Conservation (phyloP, 2,888 invertebrate species). For the Idaea biselata region DNA sequence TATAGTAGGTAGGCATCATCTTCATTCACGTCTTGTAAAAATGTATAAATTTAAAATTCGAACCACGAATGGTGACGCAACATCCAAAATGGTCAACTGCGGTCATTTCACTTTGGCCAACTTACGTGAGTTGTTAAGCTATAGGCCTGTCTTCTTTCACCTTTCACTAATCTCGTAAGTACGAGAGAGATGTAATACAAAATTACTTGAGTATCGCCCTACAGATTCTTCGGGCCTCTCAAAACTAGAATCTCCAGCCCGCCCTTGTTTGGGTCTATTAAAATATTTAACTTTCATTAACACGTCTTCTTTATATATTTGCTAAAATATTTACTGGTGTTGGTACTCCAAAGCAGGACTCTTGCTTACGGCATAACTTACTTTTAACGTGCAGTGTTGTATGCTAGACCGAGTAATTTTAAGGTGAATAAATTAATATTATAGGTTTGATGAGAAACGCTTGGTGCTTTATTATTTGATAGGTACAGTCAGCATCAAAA, state of each 20-base stretch:
- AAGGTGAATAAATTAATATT: too few species aligned
- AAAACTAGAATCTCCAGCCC: conserved; percentile 41
- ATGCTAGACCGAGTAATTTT: not conserved
- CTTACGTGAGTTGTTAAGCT: conserved; percentile 61
- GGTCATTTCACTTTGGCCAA: conserved; percentile 81
- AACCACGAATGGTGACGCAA: conserved; percentile 70
- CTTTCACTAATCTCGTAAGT: conserved; percentile 28
- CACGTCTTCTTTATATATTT: conserved; percentile 5
- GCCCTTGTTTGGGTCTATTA: conserved; percentile 19
- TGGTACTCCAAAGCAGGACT: not conserved
- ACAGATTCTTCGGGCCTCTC: conserved; percentile 52
- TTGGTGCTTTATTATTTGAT: too few species aligned
- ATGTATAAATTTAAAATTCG: conserved; percentile 52
- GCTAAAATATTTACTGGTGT: not conserved
- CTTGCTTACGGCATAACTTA: not conserved
- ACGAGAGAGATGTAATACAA: conserved; percentile 40
- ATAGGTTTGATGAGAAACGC: too few species aligned
- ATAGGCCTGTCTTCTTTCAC: conserved; percentile 48
- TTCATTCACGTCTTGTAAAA: conserved; percentile 44
- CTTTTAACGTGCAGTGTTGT: not conserved
- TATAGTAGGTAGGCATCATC: conserved; percentile 22
- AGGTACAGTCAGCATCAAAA: too few species aligned
- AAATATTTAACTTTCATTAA: conserved; percentile 23
- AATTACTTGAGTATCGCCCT: conserved; percentile 34
- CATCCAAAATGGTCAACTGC: conserved; percentile 72